phyloP scores from a whole-genome alignment of 2,888 invertebrate genomes.

The Orchestes rusci region DNA sequence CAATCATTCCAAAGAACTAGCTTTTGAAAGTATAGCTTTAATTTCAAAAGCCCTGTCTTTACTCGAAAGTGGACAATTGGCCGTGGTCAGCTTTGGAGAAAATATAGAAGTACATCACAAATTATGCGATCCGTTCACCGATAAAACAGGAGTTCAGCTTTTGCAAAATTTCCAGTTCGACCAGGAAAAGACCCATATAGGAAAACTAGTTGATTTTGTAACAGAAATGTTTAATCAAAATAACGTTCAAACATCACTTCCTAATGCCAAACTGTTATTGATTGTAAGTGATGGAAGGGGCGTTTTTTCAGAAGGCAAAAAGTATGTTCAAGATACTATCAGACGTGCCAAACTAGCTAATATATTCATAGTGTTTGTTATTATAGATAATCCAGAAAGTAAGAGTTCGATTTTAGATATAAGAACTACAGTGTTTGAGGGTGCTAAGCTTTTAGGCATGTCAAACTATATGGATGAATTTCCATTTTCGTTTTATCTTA shows the following conservation, averaged over 20 bases:
- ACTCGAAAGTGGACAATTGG: conserved; percentile 88
- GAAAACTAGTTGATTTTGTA: conserved; percentile 72
- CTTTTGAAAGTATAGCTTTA: conserved; percentile 90
- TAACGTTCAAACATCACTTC: conserved; percentile 44
- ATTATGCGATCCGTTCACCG: conserved; percentile 78
- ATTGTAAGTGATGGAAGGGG: conserved; percentile 94
- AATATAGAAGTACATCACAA: conserved; percentile 78
- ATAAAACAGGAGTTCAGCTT: conserved; percentile 75
- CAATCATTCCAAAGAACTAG: conserved; percentile 81
- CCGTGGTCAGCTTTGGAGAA: conserved; percentile 89
- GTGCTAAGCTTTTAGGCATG: conserved; percentile 54
- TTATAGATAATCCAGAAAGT: conserved; percentile 89
- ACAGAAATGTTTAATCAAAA: conserved; percentile 58
- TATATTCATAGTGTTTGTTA: conserved; percentile 91
- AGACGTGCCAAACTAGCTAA: conserved; percentile 71
- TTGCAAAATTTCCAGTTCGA: conserved; percentile 78
- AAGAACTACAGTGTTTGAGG: conserved; percentile 65
- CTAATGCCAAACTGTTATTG: conserved; percentile 77
- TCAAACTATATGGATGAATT: conserved; percentile 88
- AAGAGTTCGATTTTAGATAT: conserved; percentile 92
- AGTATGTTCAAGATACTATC: conserved; percentile 69
- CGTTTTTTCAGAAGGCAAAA: conserved; percentile 80
- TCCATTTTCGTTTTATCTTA: conserved; percentile 96
- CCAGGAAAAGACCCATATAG: conserved; percentile 84
- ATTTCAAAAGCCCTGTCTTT: conserved; percentile 84